Base-by-base conservation (phyloP, 2,797 vertebrate species). In the Xiphophorus birchmanni region DNA sequence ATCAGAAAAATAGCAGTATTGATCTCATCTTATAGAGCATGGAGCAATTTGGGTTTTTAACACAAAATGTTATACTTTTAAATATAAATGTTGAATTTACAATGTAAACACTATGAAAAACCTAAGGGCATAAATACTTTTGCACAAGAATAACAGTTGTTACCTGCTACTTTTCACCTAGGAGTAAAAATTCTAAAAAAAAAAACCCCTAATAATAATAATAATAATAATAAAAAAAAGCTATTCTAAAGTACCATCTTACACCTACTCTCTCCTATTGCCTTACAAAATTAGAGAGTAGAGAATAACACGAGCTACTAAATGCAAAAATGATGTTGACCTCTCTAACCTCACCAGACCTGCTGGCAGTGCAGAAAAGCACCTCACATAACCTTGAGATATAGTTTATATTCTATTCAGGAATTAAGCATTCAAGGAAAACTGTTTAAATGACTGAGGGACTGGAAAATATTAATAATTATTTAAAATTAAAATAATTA, bases 191-290 rank as follows among this genome's bases (percentile, higher is more conserved):
- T 5, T 10, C 9, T 29, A n/a, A 63, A 29, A 21, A 21, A 45
- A 45, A 2, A 12, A 8, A 42, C 0, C 8, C 0, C 5, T 1
- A n/a, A 5, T n/a, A 3, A 5, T n/a, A 56, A 58, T 58, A 9
- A 18, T 18, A 48, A 5, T 44, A 44, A 18, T 2, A 21, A 45
- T 12, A 2, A 12, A n/a, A 29, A 12, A 63, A 63, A 63, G 29
- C 7, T 5, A 8, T 7, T 37, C 32, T 37, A 37, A 65, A 40
- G 5, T 63, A 18, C 3, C 1, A 8, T 37, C 35, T 37, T 9
- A 40, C 17, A 21, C 18, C 17, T 67, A 21, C 63, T 23, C 8
- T 37, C 18, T 67, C 5, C 35, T 11, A 9, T 35, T 40, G 35
- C 35, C 17, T 40, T 6, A 10, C 17, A 11, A 67, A 67, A 21